These are phyloP conservation scores for Phenganax subtilis DNA, from an alignment of 92 coral and sea anemone genomes.

Conservation along the genomic window DNA sequence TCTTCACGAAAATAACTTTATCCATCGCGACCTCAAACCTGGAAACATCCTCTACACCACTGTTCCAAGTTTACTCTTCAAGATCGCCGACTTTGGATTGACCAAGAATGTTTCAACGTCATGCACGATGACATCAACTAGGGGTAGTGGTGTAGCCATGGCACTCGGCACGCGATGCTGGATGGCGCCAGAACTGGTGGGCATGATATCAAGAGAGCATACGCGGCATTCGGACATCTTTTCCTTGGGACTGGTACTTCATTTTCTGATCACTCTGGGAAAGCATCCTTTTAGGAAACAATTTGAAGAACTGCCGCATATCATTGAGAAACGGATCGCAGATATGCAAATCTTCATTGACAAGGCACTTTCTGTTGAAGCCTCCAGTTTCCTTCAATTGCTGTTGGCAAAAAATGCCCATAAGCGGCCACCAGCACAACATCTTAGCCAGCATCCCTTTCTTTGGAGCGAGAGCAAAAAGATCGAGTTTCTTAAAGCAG, in stretches of 20 bases:
- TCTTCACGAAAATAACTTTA: constrained; percentile 47
- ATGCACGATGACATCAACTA: constrained; percentile 38
- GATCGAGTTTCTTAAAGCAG: constrained; percentile 53
- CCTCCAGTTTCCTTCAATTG: constrained; percentile 24
- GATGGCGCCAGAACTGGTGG: constrained; percentile 74
- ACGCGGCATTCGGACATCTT: constrained; percentile 54
- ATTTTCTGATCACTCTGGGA: constrained; percentile 56
- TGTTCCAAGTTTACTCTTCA: constrained; percentile 42
- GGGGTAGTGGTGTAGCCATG: constrained; percentile 44
- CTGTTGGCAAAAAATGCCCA: constrained; percentile 31
- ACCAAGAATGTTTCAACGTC: constrained; percentile 44
- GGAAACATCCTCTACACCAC: constrained; percentile 61
- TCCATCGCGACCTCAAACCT: constrained; percentile 70
- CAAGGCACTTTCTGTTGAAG: constrained; percentile 33
- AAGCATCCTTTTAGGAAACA: constrained; percentile 52
- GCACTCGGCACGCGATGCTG: constrained; percentile 63
- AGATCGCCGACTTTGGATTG: constrained; percentile 63
- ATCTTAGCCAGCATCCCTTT: constrained; percentile 42
- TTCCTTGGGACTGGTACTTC: constrained; percentile 59
- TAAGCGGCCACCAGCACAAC: constrained; percentile 38
- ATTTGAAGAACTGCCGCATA: constrained; percentile 40
- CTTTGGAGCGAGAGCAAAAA: constrained; percentile 63
- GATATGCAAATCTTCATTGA: constrained; percentile 27
- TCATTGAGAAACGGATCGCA: constrained; percentile 45
- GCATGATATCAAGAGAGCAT: constrained; percentile 36